Evolutionary conservation across 1,140 invertebrate genomes (phyloP).

Genomic region (Littorina saxatilis): DNA sequence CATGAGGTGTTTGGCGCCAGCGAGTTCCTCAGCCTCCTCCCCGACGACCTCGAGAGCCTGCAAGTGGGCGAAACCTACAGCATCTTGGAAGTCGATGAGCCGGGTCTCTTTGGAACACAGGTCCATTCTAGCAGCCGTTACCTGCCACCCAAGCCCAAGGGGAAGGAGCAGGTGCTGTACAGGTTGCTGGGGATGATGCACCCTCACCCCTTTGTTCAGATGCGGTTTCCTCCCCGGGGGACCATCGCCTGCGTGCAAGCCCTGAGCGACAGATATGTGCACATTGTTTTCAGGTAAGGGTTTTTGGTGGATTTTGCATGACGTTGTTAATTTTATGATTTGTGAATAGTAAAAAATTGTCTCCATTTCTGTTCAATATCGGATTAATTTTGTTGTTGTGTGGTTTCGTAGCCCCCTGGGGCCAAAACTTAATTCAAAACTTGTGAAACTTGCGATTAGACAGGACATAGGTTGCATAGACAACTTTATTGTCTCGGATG

Average conservation of each 20-base stretch:
- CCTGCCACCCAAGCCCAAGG: constrained; percentile 60
- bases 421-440: too few species aligned
- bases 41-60: constrained; percentile 39
- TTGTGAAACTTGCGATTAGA: neutral
- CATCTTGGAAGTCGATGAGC: constrained; percentile 47
- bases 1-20: constrained; percentile 60
- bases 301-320: neutral
- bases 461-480: too few species aligned
- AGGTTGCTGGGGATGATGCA: constrained; percentile 72
- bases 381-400: too few species aligned
- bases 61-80: constrained; percentile 57
- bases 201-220: constrained; percentile 68
- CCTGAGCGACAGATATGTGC: constrained; percentile 68
- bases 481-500: too few species aligned
- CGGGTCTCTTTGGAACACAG: neutral
- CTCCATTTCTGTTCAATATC: too few species aligned
- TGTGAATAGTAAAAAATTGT: neutral
- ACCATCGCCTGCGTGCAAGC: constrained; percentile 69
- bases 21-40: constrained; percentile 65
- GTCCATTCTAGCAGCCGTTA: constrained; percentile 63
- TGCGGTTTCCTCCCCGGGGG: constrained; percentile 74
- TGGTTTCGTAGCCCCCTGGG: too few species aligned
- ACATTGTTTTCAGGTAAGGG: constrained; percentile 74
- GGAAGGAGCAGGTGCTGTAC: constrained; percentile 54
- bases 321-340: neutral